Percentiles rank a stretch among this genome's conserved stretches.
Conservation (phyloP, 2,113 vertebrate species). For the Chrysemys picta region DNA sequence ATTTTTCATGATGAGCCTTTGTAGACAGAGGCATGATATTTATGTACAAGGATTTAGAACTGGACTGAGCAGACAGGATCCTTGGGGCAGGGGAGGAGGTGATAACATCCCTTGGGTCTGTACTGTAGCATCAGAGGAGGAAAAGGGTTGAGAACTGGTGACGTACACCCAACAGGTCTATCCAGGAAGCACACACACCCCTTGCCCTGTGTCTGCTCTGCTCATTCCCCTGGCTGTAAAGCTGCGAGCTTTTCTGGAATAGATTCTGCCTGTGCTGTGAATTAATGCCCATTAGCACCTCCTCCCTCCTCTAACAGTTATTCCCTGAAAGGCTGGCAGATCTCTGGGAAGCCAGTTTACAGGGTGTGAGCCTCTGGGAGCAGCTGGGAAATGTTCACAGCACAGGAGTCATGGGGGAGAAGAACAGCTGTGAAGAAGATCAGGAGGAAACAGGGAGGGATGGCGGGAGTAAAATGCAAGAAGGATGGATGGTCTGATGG, state of each 20-base stretch:
- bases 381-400: neutral
- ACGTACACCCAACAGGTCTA: neutral
- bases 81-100: neutral
- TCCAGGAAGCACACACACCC: neutral
- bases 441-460: neutral
- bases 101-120: no score
- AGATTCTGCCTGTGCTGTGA: neutral
- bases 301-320: neutral
- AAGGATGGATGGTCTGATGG: neutral
- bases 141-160: neutral
- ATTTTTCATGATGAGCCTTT: neutral
- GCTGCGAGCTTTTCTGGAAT: neutral
- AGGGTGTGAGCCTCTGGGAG: neutral
- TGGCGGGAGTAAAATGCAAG: neutral
- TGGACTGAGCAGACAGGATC: neutral
- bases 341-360: neutral
- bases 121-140: neutral
- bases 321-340: neutral
- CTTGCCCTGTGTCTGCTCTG: neutral
- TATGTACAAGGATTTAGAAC: neutral
- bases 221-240: neutral
- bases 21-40: neutral
- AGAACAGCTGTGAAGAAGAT: neutral
- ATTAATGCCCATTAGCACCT: neutral
- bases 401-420: neutral